Evolutionary conservation across 1,140 invertebrate genomes (phyloP), one percentile per base, ranked within the genome.

Genomic region (Drosophila willistoni): DNA sequence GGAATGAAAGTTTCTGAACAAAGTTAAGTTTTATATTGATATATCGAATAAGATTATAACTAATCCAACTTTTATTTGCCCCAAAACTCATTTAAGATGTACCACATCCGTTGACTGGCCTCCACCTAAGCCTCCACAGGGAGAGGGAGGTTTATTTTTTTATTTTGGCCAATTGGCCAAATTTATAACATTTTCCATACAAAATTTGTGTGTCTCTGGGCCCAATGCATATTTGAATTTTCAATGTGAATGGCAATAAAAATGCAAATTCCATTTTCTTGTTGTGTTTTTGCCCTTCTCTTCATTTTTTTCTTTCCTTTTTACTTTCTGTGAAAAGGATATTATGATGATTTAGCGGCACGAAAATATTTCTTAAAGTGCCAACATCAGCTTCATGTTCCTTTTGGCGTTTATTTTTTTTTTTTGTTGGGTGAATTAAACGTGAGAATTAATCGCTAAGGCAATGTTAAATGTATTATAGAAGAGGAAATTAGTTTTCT

Each of bases 221-320:
- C 17, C 44, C 44, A 51, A 51, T 51, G 56, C 56, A 36, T 36
- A 59, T 59, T 59, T 59, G 56, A 59, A 59, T 59, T 59, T 59
- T 59, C 56, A 59, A 59, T 59, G 56, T 59, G 56, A 59, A 34
- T 36, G 56, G 56, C 56, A 59, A 59, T 59, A 59, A 59, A 59
- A 59, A 59, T 59, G 56, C 56, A 59, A 59, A 59, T 59, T 36
- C 33, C 56, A 51, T 51, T 51, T 51, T 51, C 17, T 22, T 51
- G 17, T 19, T 51, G 44, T 39, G 36, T 39, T 39, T 39, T 39
- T 39, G 36, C 36, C 36, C 19, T 51, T 22, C 9, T 51, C 1
- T 10, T 19, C 7, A 9, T 17, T 44, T 12, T 7, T 22, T n/a
- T 12, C 22, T 22, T 22, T 51, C 4, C 9, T 12, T 10, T 51